phyloP scores from a whole-genome alignment of 2,113 vertebrate species.

The Hippocampus abdominalis region DNA sequence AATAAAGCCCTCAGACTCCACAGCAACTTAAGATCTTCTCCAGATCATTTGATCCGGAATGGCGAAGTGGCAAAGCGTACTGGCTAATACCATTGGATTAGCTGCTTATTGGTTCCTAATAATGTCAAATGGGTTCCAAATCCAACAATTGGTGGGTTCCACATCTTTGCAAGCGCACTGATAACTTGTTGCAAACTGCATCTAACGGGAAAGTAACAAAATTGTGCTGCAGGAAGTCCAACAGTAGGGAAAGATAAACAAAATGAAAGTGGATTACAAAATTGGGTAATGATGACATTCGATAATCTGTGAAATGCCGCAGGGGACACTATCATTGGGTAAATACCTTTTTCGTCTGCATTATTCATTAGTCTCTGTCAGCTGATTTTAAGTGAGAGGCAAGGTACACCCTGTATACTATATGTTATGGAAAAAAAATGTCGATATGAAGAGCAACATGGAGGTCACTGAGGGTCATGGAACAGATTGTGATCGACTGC shows the following conservation, averaged over 20 bases:
- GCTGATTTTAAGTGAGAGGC: neutral
- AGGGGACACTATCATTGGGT: neutral
- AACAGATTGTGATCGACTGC: neutral
- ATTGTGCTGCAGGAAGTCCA: neutral
- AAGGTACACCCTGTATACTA: neutral
- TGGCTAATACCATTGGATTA: slow-evolving; percentile 19
- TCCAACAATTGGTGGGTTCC: neutral
- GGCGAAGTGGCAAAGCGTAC: neutral
- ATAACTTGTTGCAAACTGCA: neutral
- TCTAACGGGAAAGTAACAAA: neutral
- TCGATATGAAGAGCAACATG: neutral
- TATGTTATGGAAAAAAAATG: neutral
- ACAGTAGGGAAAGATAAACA: neutral
- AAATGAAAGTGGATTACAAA: neutral
- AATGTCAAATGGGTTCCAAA: slow-evolving; percentile 1
- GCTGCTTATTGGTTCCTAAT: slow-evolving; percentile 15
- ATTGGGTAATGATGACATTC: neutral
- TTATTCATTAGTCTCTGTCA: neutral
- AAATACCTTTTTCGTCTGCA: too few species aligned
- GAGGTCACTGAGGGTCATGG: neutral
- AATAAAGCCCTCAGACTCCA: slow-evolving; percentile 46
- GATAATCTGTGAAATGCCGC: too few species aligned
- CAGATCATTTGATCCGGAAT: slow-evolving; percentile 30
- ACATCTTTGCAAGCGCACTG: neutral
- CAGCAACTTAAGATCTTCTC: slow-evolving; percentile 52